These are phyloP conservation scores for Channallabes apus DNA, from an alignment of 2,797 vertebrate species.

Conservation along the genomic window DNA sequence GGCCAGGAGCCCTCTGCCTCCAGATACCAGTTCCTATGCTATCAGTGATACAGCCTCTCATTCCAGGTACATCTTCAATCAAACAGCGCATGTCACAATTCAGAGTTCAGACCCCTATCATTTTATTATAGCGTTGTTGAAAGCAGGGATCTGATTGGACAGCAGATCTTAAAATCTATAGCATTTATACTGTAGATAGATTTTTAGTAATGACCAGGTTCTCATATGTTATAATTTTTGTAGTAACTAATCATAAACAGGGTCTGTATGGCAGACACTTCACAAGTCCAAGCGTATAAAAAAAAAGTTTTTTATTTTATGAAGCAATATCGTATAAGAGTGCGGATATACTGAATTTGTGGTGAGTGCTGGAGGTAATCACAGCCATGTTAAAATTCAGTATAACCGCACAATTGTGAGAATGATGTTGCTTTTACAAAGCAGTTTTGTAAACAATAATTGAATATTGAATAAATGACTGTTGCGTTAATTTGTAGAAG, in stretches of 20 bases:
- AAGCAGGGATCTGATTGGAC: too few relatives aligned
- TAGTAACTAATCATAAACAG: neutral
- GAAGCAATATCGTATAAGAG: neutral
- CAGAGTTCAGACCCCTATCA: neutral
- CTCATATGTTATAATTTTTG: neutral
- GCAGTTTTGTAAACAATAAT: neutral
- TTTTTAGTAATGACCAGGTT: neutral
- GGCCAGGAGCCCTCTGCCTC: conserved; percentile 75
- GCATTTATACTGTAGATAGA: too few relatives aligned
- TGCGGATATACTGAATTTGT: neutral
- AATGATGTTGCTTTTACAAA: too few relatives aligned
- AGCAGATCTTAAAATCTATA: too few relatives aligned
- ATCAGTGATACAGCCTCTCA: conserved; percentile 84
- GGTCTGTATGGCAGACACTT: neutral
- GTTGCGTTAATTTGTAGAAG: neutral
- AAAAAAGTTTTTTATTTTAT: neutral
- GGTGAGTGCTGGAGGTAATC: neutral
- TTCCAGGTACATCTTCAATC: conserved; percentile 73
- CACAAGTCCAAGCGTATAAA: neutral
- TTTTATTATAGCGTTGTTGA: neutral
- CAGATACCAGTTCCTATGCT: conserved; percentile 81
- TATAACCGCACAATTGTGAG: neutral
- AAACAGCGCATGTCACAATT: neutral
- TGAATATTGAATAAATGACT: neutral
- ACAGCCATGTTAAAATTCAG: neutral